Evolutionary conservation across 2,113 vertebrate species (phyloP).

Genomic region (Vireo altiloquus): DNA sequence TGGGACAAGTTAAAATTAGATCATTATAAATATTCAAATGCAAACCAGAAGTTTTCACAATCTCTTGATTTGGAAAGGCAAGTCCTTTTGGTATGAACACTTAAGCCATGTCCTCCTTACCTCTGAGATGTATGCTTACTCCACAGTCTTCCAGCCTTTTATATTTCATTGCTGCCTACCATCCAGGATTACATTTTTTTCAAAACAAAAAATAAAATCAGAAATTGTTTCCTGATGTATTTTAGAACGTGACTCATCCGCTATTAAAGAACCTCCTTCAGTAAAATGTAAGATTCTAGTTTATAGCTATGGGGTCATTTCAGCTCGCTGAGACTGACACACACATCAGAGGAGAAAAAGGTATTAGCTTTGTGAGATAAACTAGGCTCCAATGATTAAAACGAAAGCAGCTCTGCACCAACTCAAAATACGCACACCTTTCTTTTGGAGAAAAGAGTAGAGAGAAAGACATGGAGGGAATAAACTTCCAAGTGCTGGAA

Average conservation of each 20-base stretch:
- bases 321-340: conserved; percentile 12
- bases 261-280: background rate
- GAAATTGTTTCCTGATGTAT: background rate
- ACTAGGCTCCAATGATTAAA: background rate
- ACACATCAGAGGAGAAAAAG: background rate
- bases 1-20: background rate
- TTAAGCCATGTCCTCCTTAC: conserved; percentile 21
- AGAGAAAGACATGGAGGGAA: background rate
- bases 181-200: background rate
- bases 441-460: background rate
- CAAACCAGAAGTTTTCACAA: background rate
- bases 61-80: background rate
- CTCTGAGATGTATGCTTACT: conserved; percentile 11
- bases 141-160: conserved; percentile 21
- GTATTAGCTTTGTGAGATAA: background rate
- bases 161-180: conserved; percentile 32
- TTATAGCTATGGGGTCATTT: background rate
- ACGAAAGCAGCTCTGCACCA: background rate
- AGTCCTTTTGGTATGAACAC: background rate
- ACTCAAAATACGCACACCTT: background rate
- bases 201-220: background rate
- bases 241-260: conserved; percentile 1
- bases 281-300: background rate
- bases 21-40: background rate
- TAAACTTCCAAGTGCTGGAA: background rate